phyloP scores from a whole-genome alignment of 2,797 vertebrate genomes.

The Acipenser oxyrinchus region DNA sequence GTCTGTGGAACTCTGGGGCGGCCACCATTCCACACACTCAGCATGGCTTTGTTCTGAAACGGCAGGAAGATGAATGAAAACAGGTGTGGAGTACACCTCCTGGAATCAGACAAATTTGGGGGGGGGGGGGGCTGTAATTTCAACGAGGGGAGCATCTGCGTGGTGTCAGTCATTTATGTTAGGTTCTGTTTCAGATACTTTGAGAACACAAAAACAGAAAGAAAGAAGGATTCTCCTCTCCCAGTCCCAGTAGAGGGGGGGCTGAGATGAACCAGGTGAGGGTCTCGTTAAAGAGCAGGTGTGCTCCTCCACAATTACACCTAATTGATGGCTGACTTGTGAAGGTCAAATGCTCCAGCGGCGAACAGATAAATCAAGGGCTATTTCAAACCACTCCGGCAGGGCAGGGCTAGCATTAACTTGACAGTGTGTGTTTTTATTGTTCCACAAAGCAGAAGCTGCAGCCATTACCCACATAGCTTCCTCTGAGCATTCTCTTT shows the following conservation, averaged over 20 bases:
- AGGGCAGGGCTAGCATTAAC: constrained; percentile 20
- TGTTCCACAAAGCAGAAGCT: constrained; percentile 40
- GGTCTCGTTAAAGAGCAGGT: constrained; percentile 47
- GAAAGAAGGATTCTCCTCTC: too few species aligned
- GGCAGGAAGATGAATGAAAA: constrained; percentile 5
- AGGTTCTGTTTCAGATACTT: too few species aligned
- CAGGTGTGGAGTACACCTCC: constrained; percentile 7
- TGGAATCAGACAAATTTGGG: constrained; percentile 7
- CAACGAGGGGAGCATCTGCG: background rate
- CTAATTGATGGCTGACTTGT: constrained; percentile 26
- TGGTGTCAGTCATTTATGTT: background rate
- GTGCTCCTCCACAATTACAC: constrained; percentile 44
- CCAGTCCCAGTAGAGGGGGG: too few species aligned
- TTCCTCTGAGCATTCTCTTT: constrained; percentile 7
- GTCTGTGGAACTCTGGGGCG: too few species aligned
- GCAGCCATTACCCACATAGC: constrained; percentile 30
- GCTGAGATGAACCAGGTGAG: constrained; percentile 43
- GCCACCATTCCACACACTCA: too few species aligned
- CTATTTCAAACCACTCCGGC: constrained; percentile 17
- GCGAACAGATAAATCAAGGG: constrained; percentile 48
- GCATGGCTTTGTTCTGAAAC: background rate
- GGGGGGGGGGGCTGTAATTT: background rate
- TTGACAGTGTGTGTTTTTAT: constrained; percentile 30
- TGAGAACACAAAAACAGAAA: too few species aligned
- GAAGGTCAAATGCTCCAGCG: constrained; percentile 32